A percentile compares a stretch with the other conserved stretches of the same genome.
phyloP scores from a whole-genome alignment of 37 sponge, comb jelly and placozoan genomes.

The Eunapius fragilis region DNA sequence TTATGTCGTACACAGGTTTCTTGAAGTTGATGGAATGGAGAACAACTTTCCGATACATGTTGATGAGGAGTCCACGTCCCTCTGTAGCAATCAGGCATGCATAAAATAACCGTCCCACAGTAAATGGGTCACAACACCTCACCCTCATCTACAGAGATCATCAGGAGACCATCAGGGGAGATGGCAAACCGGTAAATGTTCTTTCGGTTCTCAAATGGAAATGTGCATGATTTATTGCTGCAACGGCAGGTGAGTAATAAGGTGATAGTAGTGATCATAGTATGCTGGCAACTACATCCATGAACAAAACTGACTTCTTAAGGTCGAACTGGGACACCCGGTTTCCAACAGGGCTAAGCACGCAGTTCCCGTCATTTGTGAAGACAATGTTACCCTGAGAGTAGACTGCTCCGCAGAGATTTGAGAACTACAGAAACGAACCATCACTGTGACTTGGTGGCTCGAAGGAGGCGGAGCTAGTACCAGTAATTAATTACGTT shows the following conservation, averaged over 20 bases:
- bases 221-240: conserved; percentile 88
- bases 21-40: conserved; percentile 97
- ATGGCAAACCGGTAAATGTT: conserved; percentile 88
- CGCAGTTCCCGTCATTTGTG: conserved; percentile 71
- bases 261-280: too few relatives aligned
- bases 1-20: conserved; percentile 79
- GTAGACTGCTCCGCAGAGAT: conserved; percentile 96
- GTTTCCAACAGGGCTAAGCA: conserved; percentile 97
- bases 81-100: conserved; percentile 27
- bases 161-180: conserved; percentile 86
- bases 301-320: conserved; percentile 76
- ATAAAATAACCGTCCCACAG: neutral
- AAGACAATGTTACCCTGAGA: conserved; percentile 88
- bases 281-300: neutral
- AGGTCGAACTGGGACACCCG: conserved; percentile 95
- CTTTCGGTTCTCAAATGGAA: conserved; percentile 94
- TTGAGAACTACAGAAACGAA: conserved; percentile 75
- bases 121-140: too few relatives aligned
- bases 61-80: conserved; percentile 79
- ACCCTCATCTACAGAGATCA: conserved; percentile 95
- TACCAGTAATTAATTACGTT: too few relatives aligned
- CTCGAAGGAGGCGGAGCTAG: conserved; percentile 1
- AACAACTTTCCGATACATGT: conserved; percentile 66
- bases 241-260: neutral
- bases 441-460: neutral